Base-by-base conservation (phyloP, 2,113 vertebrate species). In the Potamarius usumacintae region DNA sequence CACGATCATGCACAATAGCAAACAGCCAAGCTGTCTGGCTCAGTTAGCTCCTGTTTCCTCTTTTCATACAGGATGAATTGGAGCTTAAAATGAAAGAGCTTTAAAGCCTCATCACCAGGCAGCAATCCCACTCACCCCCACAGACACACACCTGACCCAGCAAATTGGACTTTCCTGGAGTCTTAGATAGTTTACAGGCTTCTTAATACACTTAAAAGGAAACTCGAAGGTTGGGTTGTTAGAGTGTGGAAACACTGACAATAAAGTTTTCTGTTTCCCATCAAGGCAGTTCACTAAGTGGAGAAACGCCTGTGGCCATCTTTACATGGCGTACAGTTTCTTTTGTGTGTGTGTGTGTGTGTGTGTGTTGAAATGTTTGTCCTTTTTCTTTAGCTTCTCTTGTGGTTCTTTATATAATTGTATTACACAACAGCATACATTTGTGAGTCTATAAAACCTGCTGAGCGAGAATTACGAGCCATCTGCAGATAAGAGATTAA, bases 181-280 rank as follows among this genome's bases (percentile, higher is more conserved):
- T 84, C 53, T 85, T 82, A 88, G 50, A 87, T 86, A 85, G 80
- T 93, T 93, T 93, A 93, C 90, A 87, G 84, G 86, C 87, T 81
- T 89, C 86, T 90, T 89, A 89, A 86, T 76, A 55, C 85, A 87
- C 83, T 86, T 91, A 52, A 89, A 88, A 93, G 91, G 83, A 91
- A 91, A 89, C 78, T 84, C 74, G 89, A 88, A 90, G 65, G 65
- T 90, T 17, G 22, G 76, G 87, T 85, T 52, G 82, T 89, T 84
- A 91, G 90, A 90, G 79, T 84, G 72, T 74, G 84, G 63, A 91
- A 85, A 87, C 71, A 71, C 50, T 74, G 53, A 88, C 78, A 34
- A 87, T 86, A 91, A 92, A 91, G 89, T 0, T 6, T 20, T 79
- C 30, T 79, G 88, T 63, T 53, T 60, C 42, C 57, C n/a, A 77